Base-by-base conservation (phyloP, 2,797 vertebrate species). In the Sebastes vulpes region DNA sequence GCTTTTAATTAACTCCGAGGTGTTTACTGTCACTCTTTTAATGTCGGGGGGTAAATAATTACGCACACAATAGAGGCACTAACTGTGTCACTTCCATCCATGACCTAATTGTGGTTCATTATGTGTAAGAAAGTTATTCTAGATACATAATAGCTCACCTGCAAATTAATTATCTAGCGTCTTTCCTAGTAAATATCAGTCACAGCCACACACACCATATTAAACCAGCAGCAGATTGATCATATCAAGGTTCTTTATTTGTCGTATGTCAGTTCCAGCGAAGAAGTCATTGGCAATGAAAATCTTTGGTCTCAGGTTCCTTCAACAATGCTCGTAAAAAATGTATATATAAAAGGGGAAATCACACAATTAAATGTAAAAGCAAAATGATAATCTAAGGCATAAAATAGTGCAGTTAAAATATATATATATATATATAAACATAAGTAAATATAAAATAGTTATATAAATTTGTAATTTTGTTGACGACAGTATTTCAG, bases 1-100 rank as follows among this genome's bases (percentile, higher is more conserved):
- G 69, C 82, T 89, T 83, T 71, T 85, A 91, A 88, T 92, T 89
- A 83, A 87, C 83, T 88, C 69, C 65, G 72, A 82, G 79, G 56
- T 66, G 75, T 88, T 79, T 75, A 72, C 67, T 66, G 74, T 42
- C 71, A 63, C 63, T 65, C 72, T 85, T 86, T 89, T 72, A 80
- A 87, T 65, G 72, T 52, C 77, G 52, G 9, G 18, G 31, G 10
- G 18, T n/a, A 23, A 71, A 68, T 69, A 67, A 65, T 76, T 58
- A 23, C 54, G 6, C 63, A 63, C 73, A 87, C 72, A 91, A 87
- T 80, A 72, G 73, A 66, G 75, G 66, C 48, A 75, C 9, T 21
- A 20, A 56, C 28, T 32, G 48, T 63, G 64, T 61, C 42, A 29
- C 73, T 92, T 83, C 82, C 81, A 88, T 92, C 87, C 77, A 32